Base-by-base conservation (phyloP, 2,797 vertebrate species). In the Myripristis murdjan region DNA sequence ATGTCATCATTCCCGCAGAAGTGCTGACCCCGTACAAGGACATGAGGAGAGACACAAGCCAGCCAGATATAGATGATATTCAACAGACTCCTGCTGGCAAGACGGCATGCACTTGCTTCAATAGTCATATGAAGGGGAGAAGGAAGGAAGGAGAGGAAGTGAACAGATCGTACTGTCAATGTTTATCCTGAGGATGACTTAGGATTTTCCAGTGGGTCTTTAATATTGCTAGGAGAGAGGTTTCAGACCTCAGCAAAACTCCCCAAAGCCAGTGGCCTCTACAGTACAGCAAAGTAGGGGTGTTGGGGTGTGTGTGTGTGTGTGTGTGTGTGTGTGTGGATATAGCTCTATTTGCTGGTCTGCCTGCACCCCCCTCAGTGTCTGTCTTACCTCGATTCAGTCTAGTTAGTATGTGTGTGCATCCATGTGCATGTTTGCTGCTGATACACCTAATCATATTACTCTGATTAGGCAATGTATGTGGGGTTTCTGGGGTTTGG, bases 51-150 rank as follows among this genome's bases (percentile, higher is more conserved):
- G 55, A 11, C 46, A 35, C 10, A 15, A 59, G 57, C 73, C 22
- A 35, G 64, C 43, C 10, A 62, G 64, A 77, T 77, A 64, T 64
- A 73, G 72, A 71, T 74, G 51, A 77, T 73, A 66, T 75, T 65
- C 73, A 71, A 65, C 53, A 65, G 77, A 64, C 59, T 82, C 73
- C 54, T 49, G 68, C 69, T 71, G 77, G 46, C 64, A 39, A 63
- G 55, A 81, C 73, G 46, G 75, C 85, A 87, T 57, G 24, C 65
- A 31, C 31, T 47, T 5, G 3, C 58, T 60, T 62, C 64, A 62
- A 74, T 35, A 67, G 41, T 73, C 52, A 37, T 24, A 68, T 12
- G 16, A 18, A 15, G 58, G 28, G 23, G 58, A 58, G 53, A 47
- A 44, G 33, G 20, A 51, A 33, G 35, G 39, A 18, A n/a, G 56